phyloP scores from a whole-genome alignment of 30 jellyfish, hydroid and myxozoan species.

The Sanderia malayensis region DNA sequence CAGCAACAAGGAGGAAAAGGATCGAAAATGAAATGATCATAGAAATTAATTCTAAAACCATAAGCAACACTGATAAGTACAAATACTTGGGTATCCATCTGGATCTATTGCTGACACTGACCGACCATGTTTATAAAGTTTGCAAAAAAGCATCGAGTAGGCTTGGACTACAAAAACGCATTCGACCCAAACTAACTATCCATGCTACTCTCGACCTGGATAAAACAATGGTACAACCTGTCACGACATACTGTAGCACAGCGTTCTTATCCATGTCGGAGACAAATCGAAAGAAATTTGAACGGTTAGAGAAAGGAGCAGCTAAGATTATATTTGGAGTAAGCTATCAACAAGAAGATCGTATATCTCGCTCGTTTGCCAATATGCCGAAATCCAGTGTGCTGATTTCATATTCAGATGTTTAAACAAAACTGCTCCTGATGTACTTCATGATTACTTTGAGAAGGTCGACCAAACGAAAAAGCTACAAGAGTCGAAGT shows the following conservation, averaged over 20 bases:
- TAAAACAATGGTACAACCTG: constrained; percentile 43
- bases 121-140: constrained; percentile 17
- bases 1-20: constrained; percentile 38
- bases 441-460: too few relatives aligned
- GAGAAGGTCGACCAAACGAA: too few relatives aligned
- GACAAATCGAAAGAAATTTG: too few relatives aligned
- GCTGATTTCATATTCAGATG: too few relatives aligned
- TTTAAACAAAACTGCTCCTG: too few relatives aligned
- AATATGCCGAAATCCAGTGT: too few relatives aligned
- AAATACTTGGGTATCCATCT: constrained; percentile 26
- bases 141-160: constrained; percentile 42
- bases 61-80: constrained; percentile 29
- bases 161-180: constrained; percentile 17
- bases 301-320: too few relatives aligned
- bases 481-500: too few relatives aligned
- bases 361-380: too few relatives aligned
- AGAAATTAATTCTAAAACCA: constrained; percentile 27
- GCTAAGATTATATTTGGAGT: too few relatives aligned
- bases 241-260: constrained; percentile 41
- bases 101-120: constrained; percentile 32
- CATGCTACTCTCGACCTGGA: constrained; percentile 24
- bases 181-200: constrained; percentile 10
- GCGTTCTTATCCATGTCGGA: too few relatives aligned
- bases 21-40: constrained; percentile 20
- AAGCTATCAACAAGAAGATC: too few relatives aligned